Evolutionary conservation across 1,140 invertebrate genomes (phyloP).

Genomic region (Drosophila prosaltans): DNA sequence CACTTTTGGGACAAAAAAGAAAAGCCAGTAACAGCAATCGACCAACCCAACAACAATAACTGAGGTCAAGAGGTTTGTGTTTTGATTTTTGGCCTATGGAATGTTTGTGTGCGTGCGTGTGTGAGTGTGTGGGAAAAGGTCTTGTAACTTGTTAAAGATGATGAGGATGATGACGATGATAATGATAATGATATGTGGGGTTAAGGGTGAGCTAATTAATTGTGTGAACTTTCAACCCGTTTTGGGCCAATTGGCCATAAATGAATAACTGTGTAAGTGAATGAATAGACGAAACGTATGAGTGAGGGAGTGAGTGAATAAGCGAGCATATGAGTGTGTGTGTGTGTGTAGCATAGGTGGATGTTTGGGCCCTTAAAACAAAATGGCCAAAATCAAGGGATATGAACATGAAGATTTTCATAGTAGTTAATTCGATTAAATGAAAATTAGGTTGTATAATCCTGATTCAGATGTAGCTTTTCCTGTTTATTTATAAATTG

Average conservation of each 20-base stretch:
- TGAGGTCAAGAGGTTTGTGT: conserved; percentile 36
- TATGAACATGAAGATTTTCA: no score
- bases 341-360: background rate
- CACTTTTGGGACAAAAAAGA: conserved; percentile 67
- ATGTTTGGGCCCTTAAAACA: background rate
- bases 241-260: conserved; percentile 5
- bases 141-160: conserved; percentile 53
- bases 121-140: conserved; percentile 30
- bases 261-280: background rate
- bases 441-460: no score
- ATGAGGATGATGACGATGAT: background rate
- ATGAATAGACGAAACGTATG: background rate
- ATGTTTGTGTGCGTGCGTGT: conserved; percentile 32
- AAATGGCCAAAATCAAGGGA: background rate
- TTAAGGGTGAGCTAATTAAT: conserved; percentile 34
- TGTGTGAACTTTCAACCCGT: conserved; percentile 15
- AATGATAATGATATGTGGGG: background rate
- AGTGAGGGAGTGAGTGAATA: background rate
- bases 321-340: no score
- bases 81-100: conserved; percentile 53
- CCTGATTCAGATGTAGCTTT: no score
- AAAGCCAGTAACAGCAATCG: background rate
- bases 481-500: no score
- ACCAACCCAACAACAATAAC: conserved; percentile 1
- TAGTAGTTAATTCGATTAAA: no score